These are phyloP conservation scores for Emydoidea blandingii DNA, from an alignment of 2,797 vertebrate species.

Conservation along the genomic window DNA sequence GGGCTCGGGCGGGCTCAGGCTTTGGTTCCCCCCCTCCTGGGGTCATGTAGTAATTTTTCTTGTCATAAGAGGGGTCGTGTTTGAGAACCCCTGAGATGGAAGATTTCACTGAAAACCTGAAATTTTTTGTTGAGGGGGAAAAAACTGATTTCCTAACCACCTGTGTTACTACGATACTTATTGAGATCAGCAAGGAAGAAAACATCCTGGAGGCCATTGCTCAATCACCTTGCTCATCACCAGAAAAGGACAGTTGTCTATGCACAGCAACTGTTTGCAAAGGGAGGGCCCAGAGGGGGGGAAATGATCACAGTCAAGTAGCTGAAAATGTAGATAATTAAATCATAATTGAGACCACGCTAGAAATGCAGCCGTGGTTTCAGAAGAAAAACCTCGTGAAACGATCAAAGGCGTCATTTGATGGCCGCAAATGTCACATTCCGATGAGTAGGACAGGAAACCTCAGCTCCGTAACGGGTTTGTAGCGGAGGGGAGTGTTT, in stretches of 20 bases:
- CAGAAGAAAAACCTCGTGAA: background rate
- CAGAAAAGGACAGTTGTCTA: background rate
- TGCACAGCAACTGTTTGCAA: background rate
- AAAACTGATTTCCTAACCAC: background rate
- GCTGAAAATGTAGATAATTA: background rate
- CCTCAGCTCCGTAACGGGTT: fast-evolving
- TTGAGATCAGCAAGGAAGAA: background rate
- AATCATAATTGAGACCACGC: background rate
- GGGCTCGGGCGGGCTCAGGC: too few species aligned
- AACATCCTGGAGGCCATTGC: background rate
- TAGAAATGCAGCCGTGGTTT: background rate
- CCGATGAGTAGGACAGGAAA: background rate
- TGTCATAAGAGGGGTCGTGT: too few species aligned
- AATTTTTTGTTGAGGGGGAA: background rate
- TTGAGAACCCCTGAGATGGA: background rate
- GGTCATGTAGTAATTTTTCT: too few species aligned
- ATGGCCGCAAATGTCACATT: background rate
- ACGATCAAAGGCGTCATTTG: background rate
- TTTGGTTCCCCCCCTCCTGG: too few species aligned
- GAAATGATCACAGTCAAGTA: background rate
- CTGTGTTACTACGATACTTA: background rate
- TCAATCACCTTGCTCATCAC: background rate
- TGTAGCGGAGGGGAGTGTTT: background rate
- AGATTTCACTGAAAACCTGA: background rate
- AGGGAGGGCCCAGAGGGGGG: background rate